These are phyloP conservation scores for Strigamia transsilvanica DNA, from an alignment of 2,888 invertebrate genomes.

Conservation along the genomic window DNA sequence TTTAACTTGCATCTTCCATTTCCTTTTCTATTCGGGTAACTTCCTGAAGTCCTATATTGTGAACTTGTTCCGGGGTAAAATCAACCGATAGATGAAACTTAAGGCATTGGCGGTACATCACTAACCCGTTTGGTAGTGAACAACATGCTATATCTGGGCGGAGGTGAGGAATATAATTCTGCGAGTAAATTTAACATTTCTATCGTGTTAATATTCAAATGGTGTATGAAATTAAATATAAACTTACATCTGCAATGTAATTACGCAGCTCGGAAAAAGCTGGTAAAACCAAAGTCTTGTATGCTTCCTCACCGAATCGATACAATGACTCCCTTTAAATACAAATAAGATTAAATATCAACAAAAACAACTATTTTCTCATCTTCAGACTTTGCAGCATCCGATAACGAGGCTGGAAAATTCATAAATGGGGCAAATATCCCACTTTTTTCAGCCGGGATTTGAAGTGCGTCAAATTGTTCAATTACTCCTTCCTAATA, in stretches of 20 bases:
- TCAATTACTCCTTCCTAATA: slow-evolving; percentile 57
- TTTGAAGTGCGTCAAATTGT: slow-evolving; percentile 57
- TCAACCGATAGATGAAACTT: slow-evolving; percentile 62
- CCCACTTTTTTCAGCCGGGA: slow-evolving; percentile 56
- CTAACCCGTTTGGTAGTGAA: slow-evolving; percentile 60
- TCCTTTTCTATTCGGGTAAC: slow-evolving; percentile 61
- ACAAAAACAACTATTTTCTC: neutral
- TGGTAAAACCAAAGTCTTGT: neutral
- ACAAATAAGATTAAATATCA: neutral
- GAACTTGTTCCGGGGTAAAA: slow-evolving; percentile 61
- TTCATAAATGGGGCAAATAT: slow-evolving; percentile 58
- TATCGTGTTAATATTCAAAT: no score
- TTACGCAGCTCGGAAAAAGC: neutral
- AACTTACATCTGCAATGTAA: neutral
- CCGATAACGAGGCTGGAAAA: neutral
- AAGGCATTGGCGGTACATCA: slow-evolving; percentile 61
- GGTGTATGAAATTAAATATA: neutral
- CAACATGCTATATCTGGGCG: slow-evolving; percentile 60
- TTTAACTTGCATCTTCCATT: slow-evolving; percentile 58
- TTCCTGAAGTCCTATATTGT: slow-evolving; percentile 61
- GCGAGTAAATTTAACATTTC: neutral
- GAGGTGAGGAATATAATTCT: neutral
- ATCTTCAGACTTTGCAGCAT: neutral
- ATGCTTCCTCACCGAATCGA: neutral
- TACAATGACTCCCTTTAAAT: neutral